Evolutionary conservation across 2,797 vertebrate species (phyloP), one percentile per base, ranked within the genome.

Genomic region (Nothura maculosa): DNA sequence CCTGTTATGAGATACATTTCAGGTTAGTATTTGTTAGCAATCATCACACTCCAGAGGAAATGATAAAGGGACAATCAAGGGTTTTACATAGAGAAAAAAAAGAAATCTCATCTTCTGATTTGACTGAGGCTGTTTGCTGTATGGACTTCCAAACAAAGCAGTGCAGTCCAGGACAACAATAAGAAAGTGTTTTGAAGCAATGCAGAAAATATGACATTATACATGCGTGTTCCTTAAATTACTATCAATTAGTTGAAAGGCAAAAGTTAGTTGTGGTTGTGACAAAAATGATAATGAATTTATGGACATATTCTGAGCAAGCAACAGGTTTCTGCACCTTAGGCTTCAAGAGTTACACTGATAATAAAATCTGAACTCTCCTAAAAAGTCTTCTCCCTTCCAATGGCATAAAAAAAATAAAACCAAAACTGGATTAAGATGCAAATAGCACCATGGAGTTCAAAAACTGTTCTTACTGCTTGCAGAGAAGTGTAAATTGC

Each of bases 1-100:
- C 95, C 94, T 95, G 90, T 94, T 93, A 88, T 61, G 72, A 95
- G 67, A 50, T 88, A 86, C 60, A 95, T 92, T 96, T 88, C 78
- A 70, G 68, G 80, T 93, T 66, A 90, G 77, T 84, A 88, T 91
- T 93, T 93, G 92, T 85, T 91, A 91, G 90, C 84, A 90, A 93
- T 75, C 78, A 84, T 68, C 93, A 81, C 90, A 80, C 93, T 95
- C 91, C 91, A 75, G 91, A 90, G 90, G 91, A 92, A 96, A 93
- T 70, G 68, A 91, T 85, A 69, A 74, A 84, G 83, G 92, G 67
- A 91, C 77, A 70, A 63, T 69, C 60, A 47, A 87, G 63, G 70
- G 91, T 77, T 52, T 90, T 75, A 58, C 1, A 7, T 30, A 67
- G 91, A 81, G 10, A 17, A 13, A 48, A 25, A 48, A 73, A 68